Evolutionary conservation across 2,888 invertebrate genomes (phyloP).

Genomic region (Dromius quadrimaculatus): DNA sequence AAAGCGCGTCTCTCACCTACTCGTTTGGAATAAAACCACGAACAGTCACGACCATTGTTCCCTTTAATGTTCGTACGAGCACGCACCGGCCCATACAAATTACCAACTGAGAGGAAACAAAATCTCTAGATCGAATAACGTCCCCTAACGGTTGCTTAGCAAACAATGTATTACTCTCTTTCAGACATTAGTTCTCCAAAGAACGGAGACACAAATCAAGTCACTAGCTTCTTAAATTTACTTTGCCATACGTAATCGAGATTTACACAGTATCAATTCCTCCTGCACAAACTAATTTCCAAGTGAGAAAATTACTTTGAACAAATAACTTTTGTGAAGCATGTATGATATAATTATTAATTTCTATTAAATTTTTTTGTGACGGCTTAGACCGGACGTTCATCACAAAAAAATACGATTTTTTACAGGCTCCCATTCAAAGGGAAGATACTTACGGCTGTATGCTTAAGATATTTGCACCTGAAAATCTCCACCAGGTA

Average conservation of each 20-base stretch:
- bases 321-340: too few species aligned
- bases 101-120: constrained; percentile 47
- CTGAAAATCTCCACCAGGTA: too few species aligned
- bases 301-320: too few species aligned
- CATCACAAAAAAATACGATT: too few species aligned
- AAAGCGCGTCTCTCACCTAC: constrained; percentile 40
- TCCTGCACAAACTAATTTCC: too few species aligned
- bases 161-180: constrained; percentile 32
- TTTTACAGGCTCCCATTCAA: too few species aligned
- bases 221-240: constrained; percentile 2
- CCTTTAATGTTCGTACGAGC: constrained; percentile 48
- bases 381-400: too few species aligned
- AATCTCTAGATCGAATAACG: constrained; percentile 49
- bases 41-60: constrained; percentile 41
- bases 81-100: constrained; percentile 50
- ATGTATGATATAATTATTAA: too few species aligned
- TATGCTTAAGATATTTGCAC: too few species aligned
- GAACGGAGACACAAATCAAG: not conserved
- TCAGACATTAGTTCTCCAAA: constrained; percentile 13
- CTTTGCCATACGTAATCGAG: not conserved
- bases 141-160: constrained; percentile 32
- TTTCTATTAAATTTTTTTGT: too few species aligned
- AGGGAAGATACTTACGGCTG: too few species aligned
- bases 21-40: constrained; percentile 49
- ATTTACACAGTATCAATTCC: too few species aligned